Percentiles rank a stretch among this genome's conserved stretches.
phyloP scores from a whole-genome alignment of 2,113 vertebrate genomes.

The Hippocampus comes region DNA sequence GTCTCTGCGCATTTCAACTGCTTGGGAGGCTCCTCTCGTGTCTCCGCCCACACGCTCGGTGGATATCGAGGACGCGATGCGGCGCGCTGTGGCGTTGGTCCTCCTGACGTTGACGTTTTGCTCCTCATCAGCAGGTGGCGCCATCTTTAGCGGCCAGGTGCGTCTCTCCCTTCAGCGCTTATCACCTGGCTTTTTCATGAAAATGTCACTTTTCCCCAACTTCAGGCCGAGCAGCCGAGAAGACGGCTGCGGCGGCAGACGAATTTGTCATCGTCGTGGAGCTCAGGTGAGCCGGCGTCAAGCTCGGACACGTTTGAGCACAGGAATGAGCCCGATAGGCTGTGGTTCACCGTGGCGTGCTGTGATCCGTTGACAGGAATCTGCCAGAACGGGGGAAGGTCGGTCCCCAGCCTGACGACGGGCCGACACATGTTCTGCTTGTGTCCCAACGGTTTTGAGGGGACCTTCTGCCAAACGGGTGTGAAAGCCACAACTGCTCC shows the following conservation, averaged over 20 bases:
- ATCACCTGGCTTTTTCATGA: not conserved
- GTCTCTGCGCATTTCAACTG: not conserved
- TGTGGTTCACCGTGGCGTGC: not conserved
- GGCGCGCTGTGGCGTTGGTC: not conserved
- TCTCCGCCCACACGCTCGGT: not conserved
- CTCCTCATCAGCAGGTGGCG: not conserved
- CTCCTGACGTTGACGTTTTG: not conserved
- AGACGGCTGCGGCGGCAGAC: not conserved
- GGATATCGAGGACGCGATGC: not conserved
- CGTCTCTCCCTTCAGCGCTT: too few species aligned
- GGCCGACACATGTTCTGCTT: slow-evolving; percentile 52
- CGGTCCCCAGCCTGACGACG: not conserved
- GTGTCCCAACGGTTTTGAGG: slow-evolving; percentile 51
- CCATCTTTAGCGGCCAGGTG: not conserved
- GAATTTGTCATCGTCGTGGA: not conserved
- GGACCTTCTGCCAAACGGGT: slow-evolving; percentile 62
- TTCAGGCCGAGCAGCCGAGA: slow-evolving; percentile 22
- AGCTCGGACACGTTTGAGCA: not conserved
- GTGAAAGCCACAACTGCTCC: not conserved
- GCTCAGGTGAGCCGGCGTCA: slow-evolving; percentile 38
- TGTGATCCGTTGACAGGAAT: slow-evolving; percentile 11
- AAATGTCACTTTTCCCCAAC: not conserved
- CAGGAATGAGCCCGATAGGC: not conserved
- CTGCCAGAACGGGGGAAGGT: slow-evolving; percentile 60
- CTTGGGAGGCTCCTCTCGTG: not conserved